Evolutionary conservation across 2,888 invertebrate genomes (phyloP), one percentile per base, ranked within the genome.

Genomic region (Punctoribates punctum): DNA sequence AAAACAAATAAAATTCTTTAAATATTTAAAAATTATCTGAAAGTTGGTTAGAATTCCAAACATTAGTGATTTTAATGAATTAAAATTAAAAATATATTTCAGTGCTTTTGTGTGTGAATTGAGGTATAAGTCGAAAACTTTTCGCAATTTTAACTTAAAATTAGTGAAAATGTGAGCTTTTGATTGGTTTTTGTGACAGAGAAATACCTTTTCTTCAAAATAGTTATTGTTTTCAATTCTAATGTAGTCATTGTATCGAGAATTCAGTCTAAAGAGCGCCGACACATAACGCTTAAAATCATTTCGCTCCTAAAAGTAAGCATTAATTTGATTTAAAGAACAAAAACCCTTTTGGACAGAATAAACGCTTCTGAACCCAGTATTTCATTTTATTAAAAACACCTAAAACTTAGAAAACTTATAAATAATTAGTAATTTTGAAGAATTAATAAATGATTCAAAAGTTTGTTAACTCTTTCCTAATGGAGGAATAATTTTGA

Each of bases 151-250:
- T 42, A 42, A 42, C 42, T 6, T 11, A 42, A 42, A 42, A 5
- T 42, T 11, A 5, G 11, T 9, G 11, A 5, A 5, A 5, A 42
- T 9, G 8, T 42, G 42, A 42, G 42, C 51, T 5, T 51, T 23
- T 60, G 20, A 60, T 11, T 60, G 60, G 11, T n/a, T 23, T 23
- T n/a, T n/a, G n/a, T n/a, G n/a, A n/a, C n/a, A 60, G 11, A 4
- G 11, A 60, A n/a, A 25, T 17, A 65, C 65, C 65, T 65, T 29
- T 27, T 65, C 65, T 13, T 65, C 65, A 65, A 15, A 34, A 65
- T 34, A 65, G 65, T 65, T 65, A 4, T n/a, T n/a, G n/a, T n/a
- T n/a, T n/a, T 65, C 65, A 65, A 65, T 6, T 65, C 65, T 65
- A 65, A 65, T 65, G 34, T 65, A 65, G 34, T 65, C 65, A 65